A percentile compares a stretch with the other conserved stretches of the same genome.
These are phyloP conservation scores for Phenganax stokvisi DNA, from an alignment of 92 coral and sea anemone species.

Conservation along the genomic window DNA sequence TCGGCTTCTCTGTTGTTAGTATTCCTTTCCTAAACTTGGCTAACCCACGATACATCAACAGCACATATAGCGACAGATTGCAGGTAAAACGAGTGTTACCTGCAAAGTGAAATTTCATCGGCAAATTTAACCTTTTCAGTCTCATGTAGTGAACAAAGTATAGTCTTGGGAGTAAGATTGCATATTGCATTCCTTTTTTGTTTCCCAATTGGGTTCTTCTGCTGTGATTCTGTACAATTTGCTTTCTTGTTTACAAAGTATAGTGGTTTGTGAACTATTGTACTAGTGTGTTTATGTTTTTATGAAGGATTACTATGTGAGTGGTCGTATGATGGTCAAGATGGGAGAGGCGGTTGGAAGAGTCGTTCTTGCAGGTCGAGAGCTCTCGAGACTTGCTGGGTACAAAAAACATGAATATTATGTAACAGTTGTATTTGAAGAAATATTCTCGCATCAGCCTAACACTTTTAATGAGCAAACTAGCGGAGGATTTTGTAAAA, in stretches of 20 bases:
- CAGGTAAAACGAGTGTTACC: conserved; percentile 52
- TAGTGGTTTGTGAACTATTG: neutral
- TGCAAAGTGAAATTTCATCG: neutral
- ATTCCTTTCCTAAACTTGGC: conserved; percentile 69
- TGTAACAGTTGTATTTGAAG: neutral
- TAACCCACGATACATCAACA: conserved; percentile 61
- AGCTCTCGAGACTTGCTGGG: conserved; percentile 94
- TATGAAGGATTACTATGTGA: conserved; percentile 81
- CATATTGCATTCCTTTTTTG: no score
- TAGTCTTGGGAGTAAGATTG: no score
- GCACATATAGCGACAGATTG: conserved; percentile 72
- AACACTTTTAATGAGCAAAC: no score
- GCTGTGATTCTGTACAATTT: no score
- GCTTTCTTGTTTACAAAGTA: neutral
- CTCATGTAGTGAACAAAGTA: no score
- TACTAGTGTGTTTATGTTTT: neutral
- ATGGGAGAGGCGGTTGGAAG: conserved; percentile 99
- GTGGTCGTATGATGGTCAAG: conserved; percentile 96
- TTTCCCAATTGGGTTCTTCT: no score
- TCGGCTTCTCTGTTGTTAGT: conserved; percentile 89
- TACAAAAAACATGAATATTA: conserved; percentile 28
- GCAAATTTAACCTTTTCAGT: neutral
- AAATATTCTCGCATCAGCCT: no score
- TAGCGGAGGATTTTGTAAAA: neutral
- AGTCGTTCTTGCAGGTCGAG: conserved; percentile 88